phyloP scores from a whole-genome alignment of 2,888 invertebrate species.

The Philereme transversata region DNA sequence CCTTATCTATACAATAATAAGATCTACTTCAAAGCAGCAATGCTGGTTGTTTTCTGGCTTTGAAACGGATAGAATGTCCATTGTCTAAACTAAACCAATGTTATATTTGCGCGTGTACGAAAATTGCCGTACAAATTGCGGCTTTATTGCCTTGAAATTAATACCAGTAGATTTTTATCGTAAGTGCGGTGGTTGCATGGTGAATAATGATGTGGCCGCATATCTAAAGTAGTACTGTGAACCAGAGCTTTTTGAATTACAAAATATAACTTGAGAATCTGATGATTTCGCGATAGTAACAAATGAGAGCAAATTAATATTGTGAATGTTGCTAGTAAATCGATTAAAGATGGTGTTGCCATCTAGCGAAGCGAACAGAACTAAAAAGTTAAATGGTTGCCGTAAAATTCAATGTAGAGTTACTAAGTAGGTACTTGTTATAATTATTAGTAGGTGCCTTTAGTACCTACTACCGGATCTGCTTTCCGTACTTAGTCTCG shows the following conservation, averaged over 20 bases:
- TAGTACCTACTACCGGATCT: too few relatives aligned
- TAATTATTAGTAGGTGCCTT: too few relatives aligned
- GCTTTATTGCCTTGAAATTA: conserved; percentile 11
- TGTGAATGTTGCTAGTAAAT: background rate
- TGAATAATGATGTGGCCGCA: conserved; percentile 71
- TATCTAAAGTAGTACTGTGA: conserved; percentile 55
- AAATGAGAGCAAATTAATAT: background rate
- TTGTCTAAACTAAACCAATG: conserved; percentile 58
- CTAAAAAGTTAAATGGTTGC: too few relatives aligned
- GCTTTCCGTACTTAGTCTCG: too few relatives aligned
- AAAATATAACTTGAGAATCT: conserved; percentile 48
- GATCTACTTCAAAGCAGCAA: conserved; percentile 23
- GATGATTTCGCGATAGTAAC: conserved; percentile 10
- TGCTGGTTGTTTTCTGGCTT: conserved; percentile 26
- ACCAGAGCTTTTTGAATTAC: conserved; percentile 58
- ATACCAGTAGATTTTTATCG: conserved; percentile 1
- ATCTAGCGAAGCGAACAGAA: background rate
- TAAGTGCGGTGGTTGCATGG: conserved; percentile 44
- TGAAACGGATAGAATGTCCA: conserved; percentile 65
- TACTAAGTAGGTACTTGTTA: too few relatives aligned
- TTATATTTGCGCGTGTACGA: conserved; percentile 33
- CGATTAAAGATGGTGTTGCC: background rate
- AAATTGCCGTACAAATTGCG: conserved; percentile 41
- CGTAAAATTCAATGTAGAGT: too few relatives aligned
- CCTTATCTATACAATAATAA: conserved; percentile 33